Percentiles rank a stretch among this genome's conserved stretches.
Conservation (phyloP, 2,113 vertebrate genomes). For the Hyla sarda region DNA sequence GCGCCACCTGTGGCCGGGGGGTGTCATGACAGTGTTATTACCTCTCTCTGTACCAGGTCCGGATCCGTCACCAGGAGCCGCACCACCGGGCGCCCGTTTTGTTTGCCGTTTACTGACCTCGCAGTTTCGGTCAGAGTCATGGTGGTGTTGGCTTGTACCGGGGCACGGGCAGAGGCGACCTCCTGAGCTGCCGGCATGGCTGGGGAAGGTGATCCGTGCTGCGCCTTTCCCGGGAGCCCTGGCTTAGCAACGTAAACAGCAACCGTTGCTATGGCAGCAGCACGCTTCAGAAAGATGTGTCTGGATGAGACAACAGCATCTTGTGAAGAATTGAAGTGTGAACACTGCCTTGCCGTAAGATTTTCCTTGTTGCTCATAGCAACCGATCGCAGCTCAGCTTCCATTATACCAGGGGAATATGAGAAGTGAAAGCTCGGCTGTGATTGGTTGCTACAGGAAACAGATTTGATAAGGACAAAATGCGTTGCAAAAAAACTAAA, state of each 20-base stretch:
- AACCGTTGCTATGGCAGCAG: constrained; percentile 68
- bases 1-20: neutral
- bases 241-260: constrained; percentile 55
- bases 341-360: no score
- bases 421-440: no score
- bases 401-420: no score
- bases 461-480: no score
- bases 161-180: neutral
- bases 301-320: no score
- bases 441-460: no score
- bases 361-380: no score
- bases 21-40: constrained; percentile 5
- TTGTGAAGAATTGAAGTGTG: no score
- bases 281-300: no score
- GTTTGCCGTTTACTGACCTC: neutral
- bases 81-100: constrained; percentile 32
- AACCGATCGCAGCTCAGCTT: no score
- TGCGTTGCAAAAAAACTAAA: no score
- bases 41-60: constrained; percentile 5
- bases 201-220: neutral
- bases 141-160: neutral
- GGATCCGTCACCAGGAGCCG: constrained; percentile 30
- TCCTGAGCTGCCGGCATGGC: constrained; percentile 31
- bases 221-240: neutral
- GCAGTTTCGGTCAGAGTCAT: neutral